phyloP scores from a whole-genome alignment of 2,113 vertebrate genomes.

The Leiothrix lutea region DNA sequence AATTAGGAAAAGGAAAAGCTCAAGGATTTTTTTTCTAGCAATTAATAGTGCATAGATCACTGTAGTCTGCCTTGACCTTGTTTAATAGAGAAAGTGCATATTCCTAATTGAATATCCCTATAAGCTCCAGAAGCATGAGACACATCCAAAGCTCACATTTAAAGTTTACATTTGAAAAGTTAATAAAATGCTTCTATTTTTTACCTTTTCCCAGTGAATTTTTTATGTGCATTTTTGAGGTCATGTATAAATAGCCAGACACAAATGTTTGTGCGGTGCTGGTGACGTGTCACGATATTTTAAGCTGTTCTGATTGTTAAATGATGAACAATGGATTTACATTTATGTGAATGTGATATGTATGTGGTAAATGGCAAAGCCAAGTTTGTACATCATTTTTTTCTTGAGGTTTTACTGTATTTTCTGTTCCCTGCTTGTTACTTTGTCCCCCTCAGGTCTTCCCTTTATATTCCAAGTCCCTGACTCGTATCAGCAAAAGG shows the following conservation, averaged over 20 bases:
- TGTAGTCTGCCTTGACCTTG: not conserved
- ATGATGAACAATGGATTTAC: not conserved
- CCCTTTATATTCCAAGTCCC: not conserved
- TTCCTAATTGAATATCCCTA: not conserved
- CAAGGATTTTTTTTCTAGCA: not conserved
- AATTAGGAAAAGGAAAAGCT: not conserved
- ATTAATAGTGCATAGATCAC: not conserved
- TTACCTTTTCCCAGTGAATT: not conserved
- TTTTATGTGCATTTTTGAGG: slow-evolving; percentile 30
- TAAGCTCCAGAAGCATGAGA: not conserved
- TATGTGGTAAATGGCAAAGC: not conserved
- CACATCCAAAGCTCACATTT: not conserved
- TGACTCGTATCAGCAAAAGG: not conserved
- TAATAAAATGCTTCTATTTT: slow-evolving; percentile 22
- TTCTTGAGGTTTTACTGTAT: not conserved
- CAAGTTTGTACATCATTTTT: not conserved
- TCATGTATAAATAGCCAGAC: not conserved
- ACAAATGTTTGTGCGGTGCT: not conserved
- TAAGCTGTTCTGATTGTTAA: not conserved
- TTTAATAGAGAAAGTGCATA: not conserved
- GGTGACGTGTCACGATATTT: not conserved
- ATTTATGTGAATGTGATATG: not conserved
- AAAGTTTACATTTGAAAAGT: not conserved
- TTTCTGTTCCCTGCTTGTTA: not conserved
- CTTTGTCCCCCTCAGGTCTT: not conserved